Base-by-base conservation (phyloP, 2,888 invertebrate genomes). In the Caenorhabditis virilis region DNA sequence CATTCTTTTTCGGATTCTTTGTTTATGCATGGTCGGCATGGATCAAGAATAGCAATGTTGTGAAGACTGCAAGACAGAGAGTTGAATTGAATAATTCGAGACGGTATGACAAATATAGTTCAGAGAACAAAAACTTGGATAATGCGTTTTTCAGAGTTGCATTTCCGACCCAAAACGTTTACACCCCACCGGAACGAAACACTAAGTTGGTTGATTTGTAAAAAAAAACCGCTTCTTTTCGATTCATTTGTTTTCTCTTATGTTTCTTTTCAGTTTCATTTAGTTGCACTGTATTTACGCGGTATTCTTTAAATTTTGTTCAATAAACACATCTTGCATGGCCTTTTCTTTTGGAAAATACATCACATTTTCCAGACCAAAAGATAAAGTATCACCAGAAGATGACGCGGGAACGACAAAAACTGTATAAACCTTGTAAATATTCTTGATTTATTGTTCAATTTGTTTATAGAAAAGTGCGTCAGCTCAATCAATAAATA, bases 11-110 rank as follows among this genome's bases (percentile, higher is more conserved):
- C 48, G 74, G 75, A 18, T 41, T 58, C 18, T 78, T 78, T 59
- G 74, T 74, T 30, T 79, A 77, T 46, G 70, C 76, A 15, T 80
- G 80, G 80, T 63, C 63, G 23, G 76, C 77, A 4, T 77, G 74
- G 47, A 71, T 80, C 33, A 79, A 80, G 58, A 74, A 80, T 50
- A 66, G 62, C 47, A 63, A 65, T 9, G 52, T 64, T 4, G 67
- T 80, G 16, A 67, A 70, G 27, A 74, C 57, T 6, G 78, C 78
- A 2, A 55, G 79, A 36, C 55, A 66, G 27, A 56, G 77, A 36
- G 73, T 80, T 16, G 72, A 78, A 23, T 39, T 76, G 39, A 80
- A 78, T 62, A 76, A 76, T 52, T 64, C 76, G 15, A 62, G 74
- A 65, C 68, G 77, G 77, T 9, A 33, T 16, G 4, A 36, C 5